Conservation (phyloP, 2,888 invertebrate species). For the Pinctada fucata region DNA sequence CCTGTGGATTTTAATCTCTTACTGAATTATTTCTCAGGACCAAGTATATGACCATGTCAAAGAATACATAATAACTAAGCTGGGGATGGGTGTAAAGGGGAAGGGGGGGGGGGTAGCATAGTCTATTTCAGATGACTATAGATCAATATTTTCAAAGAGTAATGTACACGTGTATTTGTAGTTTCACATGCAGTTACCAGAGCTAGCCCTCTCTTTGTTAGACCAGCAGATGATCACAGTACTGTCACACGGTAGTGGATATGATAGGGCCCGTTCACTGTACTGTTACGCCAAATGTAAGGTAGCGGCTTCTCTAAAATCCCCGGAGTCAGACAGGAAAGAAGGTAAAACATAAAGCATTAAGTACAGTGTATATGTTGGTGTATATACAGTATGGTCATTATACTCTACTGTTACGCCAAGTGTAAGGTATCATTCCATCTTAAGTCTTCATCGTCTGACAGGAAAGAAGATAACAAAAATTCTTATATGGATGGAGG, state of each 20-base stretch:
- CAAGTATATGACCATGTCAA: no score
- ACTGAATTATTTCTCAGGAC: no score
- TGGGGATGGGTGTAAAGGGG: no score
- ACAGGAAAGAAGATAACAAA: neutral
- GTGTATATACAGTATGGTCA: neutral
- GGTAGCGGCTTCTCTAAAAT: conserved; percentile 79
- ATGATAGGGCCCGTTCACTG: conserved; percentile 87
- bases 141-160: no score
- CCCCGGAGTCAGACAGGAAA: conserved; percentile 53
- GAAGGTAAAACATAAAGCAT: conserved; percentile 75
- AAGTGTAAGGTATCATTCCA: neutral
- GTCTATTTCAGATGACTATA: no score
- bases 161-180: conserved; percentile 73
- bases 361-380: neutral
- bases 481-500: neutral
- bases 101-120: no score
- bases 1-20: no score
- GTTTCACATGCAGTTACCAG: conserved; percentile 86
- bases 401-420: neutral
- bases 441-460: neutral
- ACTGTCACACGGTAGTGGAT: conserved; percentile 88
- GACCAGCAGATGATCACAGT: conserved; percentile 85
- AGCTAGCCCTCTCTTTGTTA: conserved; percentile 85
- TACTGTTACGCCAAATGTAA: conserved; percentile 88
- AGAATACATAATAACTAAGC: no score